Percentiles rank a stretch among this genome's conserved stretches.
Evolutionary conservation across 2,113 vertebrate genomes (phyloP).

Genomic region (Falcunculus frontatus): DNA sequence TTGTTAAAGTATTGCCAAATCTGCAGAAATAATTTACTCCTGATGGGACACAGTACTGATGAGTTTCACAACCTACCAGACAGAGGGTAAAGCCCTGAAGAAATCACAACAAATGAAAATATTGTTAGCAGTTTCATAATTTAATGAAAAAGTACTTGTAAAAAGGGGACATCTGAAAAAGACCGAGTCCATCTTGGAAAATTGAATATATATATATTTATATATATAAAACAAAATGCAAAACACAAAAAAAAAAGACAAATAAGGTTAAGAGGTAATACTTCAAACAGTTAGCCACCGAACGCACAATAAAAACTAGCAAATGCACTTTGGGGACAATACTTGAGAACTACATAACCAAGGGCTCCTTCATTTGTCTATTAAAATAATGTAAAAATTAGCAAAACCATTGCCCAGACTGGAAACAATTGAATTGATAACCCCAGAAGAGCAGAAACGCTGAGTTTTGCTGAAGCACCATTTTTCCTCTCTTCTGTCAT

Average conservation of each 20-base stretch:
- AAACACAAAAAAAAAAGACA: slow-evolving; percentile 61
- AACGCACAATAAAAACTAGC: slow-evolving; percentile 74
- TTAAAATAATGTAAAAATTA: slow-evolving; percentile 70
- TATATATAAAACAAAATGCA: slow-evolving; percentile 73
- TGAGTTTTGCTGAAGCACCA: slow-evolving; percentile 75
- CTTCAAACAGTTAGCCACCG: slow-evolving; percentile 74
- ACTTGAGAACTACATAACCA: slow-evolving; percentile 70
- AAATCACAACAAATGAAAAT: slow-evolving; percentile 66
- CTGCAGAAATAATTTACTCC: neutral
- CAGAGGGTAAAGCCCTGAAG: slow-evolving; percentile 47
- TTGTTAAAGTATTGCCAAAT: neutral
- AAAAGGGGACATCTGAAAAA: slow-evolving; percentile 81
- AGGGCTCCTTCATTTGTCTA: slow-evolving; percentile 74
- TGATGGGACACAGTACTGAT: neutral
- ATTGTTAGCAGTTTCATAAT: slow-evolving; percentile 80
- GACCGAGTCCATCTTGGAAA: slow-evolving; percentile 76
- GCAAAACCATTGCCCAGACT: slow-evolving; percentile 70
- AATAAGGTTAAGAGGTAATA: slow-evolving; percentile 79
- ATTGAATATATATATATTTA: slow-evolving; percentile 67
- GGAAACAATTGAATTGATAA: slow-evolving; percentile 60
- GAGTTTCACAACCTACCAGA: neutral
- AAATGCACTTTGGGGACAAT: slow-evolving; percentile 73
- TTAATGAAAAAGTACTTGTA: slow-evolving; percentile 86
- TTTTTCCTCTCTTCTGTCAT: slow-evolving; percentile 50
- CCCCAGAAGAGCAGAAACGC: slow-evolving; percentile 59